Evolutionary conservation across 2,113 vertebrate genomes (phyloP).

Genomic region (Callaeas wilsoni): DNA sequence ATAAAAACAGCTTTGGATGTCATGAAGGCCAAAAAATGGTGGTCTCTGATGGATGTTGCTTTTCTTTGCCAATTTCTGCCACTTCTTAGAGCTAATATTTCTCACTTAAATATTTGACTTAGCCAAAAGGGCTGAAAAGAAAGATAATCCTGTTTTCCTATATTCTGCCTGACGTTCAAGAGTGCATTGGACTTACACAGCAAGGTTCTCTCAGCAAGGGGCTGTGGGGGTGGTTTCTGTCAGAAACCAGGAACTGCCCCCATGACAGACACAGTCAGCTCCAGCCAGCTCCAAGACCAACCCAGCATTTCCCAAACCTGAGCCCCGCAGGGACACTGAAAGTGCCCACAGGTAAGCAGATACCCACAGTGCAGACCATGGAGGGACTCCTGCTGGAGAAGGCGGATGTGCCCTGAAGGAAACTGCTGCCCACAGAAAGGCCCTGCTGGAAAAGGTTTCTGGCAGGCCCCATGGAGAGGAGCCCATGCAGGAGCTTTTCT

Average conservation of each 20-base stretch:
- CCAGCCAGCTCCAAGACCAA: rapidly evolving
- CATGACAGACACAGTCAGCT: background rate
- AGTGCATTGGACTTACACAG: background rate
- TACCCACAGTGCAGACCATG: background rate
- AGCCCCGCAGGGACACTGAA: background rate
- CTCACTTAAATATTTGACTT: background rate
- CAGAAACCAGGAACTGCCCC: background rate
- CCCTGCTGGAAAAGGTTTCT: background rate
- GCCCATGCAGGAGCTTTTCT: background rate
- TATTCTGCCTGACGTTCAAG: background rate
- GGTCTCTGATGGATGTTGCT: background rate
- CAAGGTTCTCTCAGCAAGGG: background rate
- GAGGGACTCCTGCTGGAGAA: rapidly evolving
- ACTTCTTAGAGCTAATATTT: background rate
- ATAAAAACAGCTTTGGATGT: background rate
- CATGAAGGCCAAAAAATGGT: background rate
- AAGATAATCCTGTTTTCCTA: background rate
- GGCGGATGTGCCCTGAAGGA: background rate
- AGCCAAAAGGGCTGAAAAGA: background rate
- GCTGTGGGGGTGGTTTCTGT: background rate
- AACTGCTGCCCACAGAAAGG: background rate
- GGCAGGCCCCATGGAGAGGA: background rate
- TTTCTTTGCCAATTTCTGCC: background rate
- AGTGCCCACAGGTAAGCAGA: background rate
- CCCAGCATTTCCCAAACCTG: background rate